A percentile compares a stretch with the other conserved stretches of the same genome.
These are phyloP conservation scores for Euproctis similis DNA, from an alignment of 2,888 invertebrate genomes.

Conservation along the genomic window DNA sequence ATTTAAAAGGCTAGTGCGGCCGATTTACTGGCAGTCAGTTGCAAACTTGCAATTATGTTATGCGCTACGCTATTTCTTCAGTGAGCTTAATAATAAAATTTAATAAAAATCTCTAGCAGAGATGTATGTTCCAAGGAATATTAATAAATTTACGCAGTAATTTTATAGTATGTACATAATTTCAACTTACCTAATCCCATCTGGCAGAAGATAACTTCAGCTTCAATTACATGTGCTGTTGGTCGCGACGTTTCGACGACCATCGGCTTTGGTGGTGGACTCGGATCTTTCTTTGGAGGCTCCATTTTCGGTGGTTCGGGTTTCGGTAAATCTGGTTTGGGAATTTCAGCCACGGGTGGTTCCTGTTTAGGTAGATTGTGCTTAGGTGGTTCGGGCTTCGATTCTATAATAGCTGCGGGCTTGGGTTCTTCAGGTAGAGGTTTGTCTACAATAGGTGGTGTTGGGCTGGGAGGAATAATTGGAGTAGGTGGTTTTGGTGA, in stretches of 20 bases:
- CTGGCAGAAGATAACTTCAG: conserved; percentile 82
- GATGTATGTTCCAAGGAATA: too few relatives aligned
- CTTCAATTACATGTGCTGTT: conserved; percentile 73
- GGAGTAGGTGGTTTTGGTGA: conserved; percentile 18
- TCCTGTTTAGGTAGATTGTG: conserved; percentile 18
- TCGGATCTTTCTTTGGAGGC: conserved; percentile 20
- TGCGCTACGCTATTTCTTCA: too few relatives aligned
- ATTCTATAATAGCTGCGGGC: conserved; percentile 13
- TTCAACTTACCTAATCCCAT: conserved; percentile 84
- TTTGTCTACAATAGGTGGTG: conserved; percentile 17
- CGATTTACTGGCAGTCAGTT: too few relatives aligned
- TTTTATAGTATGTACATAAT: not conserved
- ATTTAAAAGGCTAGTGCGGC: too few relatives aligned
- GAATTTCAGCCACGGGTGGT: conserved; percentile 40
- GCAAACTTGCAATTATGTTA: too few relatives aligned
- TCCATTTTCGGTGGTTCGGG: conserved; percentile 10
- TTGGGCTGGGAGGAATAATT: conserved; percentile 44
- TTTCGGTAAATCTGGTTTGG: conserved; percentile 12
- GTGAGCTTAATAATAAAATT: too few relatives aligned
- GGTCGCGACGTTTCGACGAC: conserved; percentile 40
- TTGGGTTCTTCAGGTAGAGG: conserved; percentile 23
- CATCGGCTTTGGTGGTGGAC: conserved; percentile 20
- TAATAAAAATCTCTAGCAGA: too few relatives aligned
- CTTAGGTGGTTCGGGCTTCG: conserved; percentile 12
- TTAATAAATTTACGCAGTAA: too few relatives aligned